Evolutionary conservation across 1,140 invertebrate species (phyloP).

Genomic region (Megalonaias nervosa): DNA sequence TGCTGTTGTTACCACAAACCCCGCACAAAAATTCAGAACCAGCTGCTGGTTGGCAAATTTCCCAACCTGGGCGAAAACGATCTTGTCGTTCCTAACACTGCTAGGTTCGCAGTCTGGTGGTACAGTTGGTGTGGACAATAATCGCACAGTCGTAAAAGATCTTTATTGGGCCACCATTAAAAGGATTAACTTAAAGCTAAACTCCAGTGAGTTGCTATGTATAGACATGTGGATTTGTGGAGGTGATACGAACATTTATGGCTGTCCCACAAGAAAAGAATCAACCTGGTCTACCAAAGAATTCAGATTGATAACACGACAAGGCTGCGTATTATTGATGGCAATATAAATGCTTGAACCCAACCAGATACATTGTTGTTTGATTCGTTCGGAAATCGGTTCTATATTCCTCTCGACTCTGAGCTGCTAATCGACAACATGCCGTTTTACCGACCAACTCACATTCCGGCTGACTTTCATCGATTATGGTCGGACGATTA

Average conservation of each 20-base stretch:
- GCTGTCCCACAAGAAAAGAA: constrained; percentile 2
- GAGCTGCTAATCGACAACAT: constrained; percentile 21
- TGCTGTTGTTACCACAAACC: constrained; percentile 31
- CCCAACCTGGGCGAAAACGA: constrained; percentile 23
- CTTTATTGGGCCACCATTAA: background rate
- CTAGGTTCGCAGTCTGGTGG: constrained; percentile 16
- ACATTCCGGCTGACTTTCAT: too few species aligned
- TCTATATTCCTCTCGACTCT: constrained; percentile 27
- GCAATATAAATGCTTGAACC: background rate
- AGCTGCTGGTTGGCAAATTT: constrained; percentile 31
- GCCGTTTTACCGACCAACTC: constrained; percentile 12
- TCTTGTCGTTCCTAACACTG: constrained; percentile 30
- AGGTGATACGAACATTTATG: background rate
- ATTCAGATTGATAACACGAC: constrained; percentile 24
- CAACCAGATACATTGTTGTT: background rate
- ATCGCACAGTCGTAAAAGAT: constrained; percentile 10
- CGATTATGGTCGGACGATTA: too few species aligned
- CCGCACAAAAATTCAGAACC: constrained; percentile 13
- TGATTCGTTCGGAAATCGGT: background rate
- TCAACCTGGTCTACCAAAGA: constrained; percentile 6
- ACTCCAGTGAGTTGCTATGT: constrained; percentile 28
- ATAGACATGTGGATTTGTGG: constrained; percentile 32
- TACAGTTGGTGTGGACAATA: constrained; percentile 4
- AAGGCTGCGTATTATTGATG: constrained; percentile 13
- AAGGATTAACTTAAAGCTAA: constrained; percentile 24